A percentile compares a stretch with the other conserved stretches of the same genome.
phyloP scores from a whole-genome alignment of 2,888 invertebrate species.

The Apodemia hepburni region DNA sequence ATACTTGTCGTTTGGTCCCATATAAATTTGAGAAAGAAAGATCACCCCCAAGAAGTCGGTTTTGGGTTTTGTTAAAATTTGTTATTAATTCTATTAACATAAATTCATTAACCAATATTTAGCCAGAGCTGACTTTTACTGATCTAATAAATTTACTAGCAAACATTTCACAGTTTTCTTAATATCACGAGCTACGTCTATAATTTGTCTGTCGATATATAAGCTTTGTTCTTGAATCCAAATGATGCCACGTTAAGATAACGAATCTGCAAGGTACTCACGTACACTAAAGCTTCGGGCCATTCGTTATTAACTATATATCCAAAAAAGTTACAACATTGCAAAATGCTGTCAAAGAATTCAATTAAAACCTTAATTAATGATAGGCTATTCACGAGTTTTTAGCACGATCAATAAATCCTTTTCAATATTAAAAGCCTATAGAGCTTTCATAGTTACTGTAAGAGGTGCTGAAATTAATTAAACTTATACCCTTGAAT shows the following conservation, averaged over 20 bases:
- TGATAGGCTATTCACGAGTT: conserved; percentile 33
- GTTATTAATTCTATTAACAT: too few species aligned
- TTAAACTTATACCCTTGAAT: conserved; percentile 51
- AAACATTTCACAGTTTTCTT: too few species aligned
- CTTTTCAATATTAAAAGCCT: conserved; percentile 9
- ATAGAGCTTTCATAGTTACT: conserved; percentile 11
- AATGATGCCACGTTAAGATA: conserved; percentile 8
- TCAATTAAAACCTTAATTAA: conserved; percentile 30
- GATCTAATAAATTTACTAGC: too few species aligned
- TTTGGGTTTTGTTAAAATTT: too few species aligned
- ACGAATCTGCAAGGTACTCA: conserved; percentile 14
- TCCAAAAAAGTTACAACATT: conserved; percentile 24
- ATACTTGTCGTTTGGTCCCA: too few species aligned
- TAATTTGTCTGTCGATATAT: background rate
- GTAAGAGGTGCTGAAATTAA: conserved; percentile 36
- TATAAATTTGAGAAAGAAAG: too few species aligned
- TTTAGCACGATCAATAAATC: conserved; percentile 27
- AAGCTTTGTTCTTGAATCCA: conserved; percentile 14
- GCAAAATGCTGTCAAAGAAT: conserved; percentile 26
- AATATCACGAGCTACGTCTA: too few species aligned
- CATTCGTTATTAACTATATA: background rate
- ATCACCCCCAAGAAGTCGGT: too few species aligned
- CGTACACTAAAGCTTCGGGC: conserved; percentile 16
- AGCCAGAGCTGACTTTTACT: too few species aligned
- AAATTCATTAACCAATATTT: too few species aligned